phyloP scores from a whole-genome alignment of 2,797 vertebrate genomes.

The Argya squamiceps region DNA sequence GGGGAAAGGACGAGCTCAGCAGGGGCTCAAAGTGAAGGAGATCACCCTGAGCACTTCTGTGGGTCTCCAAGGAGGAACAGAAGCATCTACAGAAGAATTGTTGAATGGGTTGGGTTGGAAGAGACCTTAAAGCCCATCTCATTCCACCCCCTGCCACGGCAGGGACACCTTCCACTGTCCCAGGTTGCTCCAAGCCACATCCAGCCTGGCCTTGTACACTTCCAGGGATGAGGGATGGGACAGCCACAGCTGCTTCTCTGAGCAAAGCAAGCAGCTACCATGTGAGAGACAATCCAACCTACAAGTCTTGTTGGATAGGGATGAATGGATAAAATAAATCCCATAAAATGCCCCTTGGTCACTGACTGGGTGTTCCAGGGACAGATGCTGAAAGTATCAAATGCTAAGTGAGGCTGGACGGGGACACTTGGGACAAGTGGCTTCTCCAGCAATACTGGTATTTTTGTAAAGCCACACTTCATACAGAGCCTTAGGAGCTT shows the following conservation, averaged over 20 bases:
- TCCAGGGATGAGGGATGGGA: not conserved
- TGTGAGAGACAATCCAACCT: not conserved
- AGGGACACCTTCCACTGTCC: not conserved
- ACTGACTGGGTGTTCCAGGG: not conserved
- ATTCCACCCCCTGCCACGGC: not conserved
- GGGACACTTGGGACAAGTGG: not conserved
- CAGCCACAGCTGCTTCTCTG: not conserved
- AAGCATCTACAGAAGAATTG: not conserved
- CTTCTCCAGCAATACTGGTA: not conserved
- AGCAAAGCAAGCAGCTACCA: not conserved
- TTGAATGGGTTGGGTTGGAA: not conserved
- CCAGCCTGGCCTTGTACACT: not conserved
- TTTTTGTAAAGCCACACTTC: not conserved
- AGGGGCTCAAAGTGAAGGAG: not conserved
- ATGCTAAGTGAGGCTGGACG: not conserved
- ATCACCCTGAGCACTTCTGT: not conserved
- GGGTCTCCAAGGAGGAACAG: not conserved
- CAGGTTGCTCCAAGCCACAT: not conserved
- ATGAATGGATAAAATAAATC: not conserved
- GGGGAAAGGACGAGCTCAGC: not conserved
- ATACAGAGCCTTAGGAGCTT: not conserved
- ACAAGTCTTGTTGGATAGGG: accelerated
- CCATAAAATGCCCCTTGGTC: not conserved
- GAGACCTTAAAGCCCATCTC: accelerated
- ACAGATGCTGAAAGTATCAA: not conserved